Percentiles rank a stretch among this genome's conserved stretches.
Evolutionary conservation across 1,140 invertebrate species (phyloP).

Genomic region (Conus ventricosus): DNA sequence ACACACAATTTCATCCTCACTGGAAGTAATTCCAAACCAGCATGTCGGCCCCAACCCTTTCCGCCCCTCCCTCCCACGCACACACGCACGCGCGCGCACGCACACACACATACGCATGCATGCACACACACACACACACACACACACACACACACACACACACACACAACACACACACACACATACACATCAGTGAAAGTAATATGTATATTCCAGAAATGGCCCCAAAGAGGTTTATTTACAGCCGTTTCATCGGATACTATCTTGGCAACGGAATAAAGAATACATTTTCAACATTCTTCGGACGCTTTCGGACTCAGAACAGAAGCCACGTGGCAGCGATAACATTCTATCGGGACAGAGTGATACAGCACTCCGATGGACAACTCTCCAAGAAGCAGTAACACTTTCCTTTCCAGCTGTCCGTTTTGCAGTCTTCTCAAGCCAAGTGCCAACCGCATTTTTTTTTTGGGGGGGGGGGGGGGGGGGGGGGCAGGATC

Average conservation of each 20-base stretch:
- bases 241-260: background rate
- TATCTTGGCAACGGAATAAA: background rate
- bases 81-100: background rate
- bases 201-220: background rate
- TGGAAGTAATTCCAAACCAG: too few species aligned
- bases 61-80: too few species aligned
- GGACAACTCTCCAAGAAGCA: background rate
- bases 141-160: conserved; percentile 3
- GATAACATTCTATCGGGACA: background rate
- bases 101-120: conserved; percentile 4
- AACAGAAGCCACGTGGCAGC: background rate
- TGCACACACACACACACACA: conserved; percentile 28
- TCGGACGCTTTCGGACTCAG: background rate
- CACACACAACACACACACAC: conserved; percentile 4
- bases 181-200: background rate
- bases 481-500: too few species aligned
- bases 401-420: background rate
- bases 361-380: background rate
- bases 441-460: too few species aligned
- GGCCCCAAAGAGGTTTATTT: background rate
- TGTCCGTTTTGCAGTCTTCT: background rate
- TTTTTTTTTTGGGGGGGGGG: too few species aligned
- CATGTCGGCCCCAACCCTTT: too few species aligned
- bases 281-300: background rate
- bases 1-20: background rate